Evolutionary conservation across 2,113 vertebrate genomes (phyloP).

Genomic region (Podarcis muralis): DNA sequence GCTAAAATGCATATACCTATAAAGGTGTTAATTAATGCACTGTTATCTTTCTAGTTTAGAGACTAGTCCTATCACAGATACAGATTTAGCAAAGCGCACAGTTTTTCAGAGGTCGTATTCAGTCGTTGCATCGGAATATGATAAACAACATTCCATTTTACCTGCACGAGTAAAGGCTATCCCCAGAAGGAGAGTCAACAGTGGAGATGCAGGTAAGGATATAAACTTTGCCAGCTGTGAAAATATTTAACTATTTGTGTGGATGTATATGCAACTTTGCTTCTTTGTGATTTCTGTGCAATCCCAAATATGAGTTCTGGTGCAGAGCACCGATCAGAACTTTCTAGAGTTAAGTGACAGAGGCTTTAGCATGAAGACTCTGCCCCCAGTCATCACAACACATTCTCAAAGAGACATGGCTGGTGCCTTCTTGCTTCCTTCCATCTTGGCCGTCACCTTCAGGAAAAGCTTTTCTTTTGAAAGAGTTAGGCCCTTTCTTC

Average conservation of each 20-base stretch:
- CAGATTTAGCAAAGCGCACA: conserved; percentile 93
- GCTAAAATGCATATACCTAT: neutral
- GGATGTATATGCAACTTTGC: neutral
- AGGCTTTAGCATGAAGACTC: neutral
- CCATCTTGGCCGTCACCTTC: neutral
- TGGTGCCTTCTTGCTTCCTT: neutral
- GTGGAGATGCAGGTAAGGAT: conserved; percentile 91
- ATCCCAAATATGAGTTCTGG: neutral
- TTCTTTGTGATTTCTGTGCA: neutral
- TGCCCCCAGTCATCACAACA: neutral
- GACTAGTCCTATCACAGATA: conserved; percentile 97
- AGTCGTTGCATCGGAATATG: conserved; percentile 97
- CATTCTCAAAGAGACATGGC: neutral
- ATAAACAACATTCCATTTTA: conserved; percentile 96
- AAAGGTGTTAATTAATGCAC: neutral
- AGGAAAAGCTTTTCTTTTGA: neutral
- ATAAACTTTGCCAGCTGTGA: neutral
- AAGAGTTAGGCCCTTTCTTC: neutral
- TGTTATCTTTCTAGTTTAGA: conserved; percentile 83
- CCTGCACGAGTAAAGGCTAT: conserved; percentile 95
- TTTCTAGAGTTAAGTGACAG: neutral
- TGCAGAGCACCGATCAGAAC: neutral
- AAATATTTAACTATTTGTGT: neutral
- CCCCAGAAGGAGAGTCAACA: conserved; percentile 95
- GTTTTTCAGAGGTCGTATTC: conserved; percentile 98